Base-by-base conservation (phyloP, 2,113 vertebrate species). In the Corvus cornix region DNA sequence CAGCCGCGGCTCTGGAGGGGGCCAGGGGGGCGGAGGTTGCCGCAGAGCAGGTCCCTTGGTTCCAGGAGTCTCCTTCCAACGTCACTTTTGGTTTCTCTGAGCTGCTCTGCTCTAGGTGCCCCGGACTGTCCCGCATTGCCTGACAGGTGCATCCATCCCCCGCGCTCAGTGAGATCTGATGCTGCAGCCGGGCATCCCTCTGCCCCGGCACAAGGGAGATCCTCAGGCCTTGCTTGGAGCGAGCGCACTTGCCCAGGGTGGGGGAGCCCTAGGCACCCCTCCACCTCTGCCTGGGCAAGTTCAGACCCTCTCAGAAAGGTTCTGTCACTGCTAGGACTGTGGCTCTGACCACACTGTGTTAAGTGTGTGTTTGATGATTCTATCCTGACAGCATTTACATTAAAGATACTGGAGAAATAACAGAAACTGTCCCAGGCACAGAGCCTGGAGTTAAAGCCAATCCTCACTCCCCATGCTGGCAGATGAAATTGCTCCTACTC, bases 201-300 rank as follows among this genome's bases (percentile, higher is more conserved):
- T 26, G 23, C 18, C 8, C 5, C 1, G 6, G 53, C 51, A 30
- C n/a, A 31, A 12, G 53, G 39, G 7, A 55, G 27, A 52, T 17
- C 8, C 55, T 41, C 70, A 13, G 63, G 59, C 31, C 58, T 72
- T 58, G 15, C 20, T 7, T 5, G 14, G 37, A 53, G 20, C 8
- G 0, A 39, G 5, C 0, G 3, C 28, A 26, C 46, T 26, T 58
- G 26, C 4, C 13, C 33, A 4, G 26, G 16, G 3, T 9, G 4
- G 17, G 16, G 15, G 9, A 55, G 9, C 22, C 7, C 35, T 11
- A 35, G 16, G 10, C 55, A 6, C 6, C 24, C 4, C 10, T 53
- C 4, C 43, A 13, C 8, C 21, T 69, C 75, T 62, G 18, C 18
- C 51, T 39, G 15, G 23, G 11, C 0, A 2, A 43, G 30, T 51